Conservation (phyloP, 2,888 invertebrate species). For the Conus canariensis region DNA sequence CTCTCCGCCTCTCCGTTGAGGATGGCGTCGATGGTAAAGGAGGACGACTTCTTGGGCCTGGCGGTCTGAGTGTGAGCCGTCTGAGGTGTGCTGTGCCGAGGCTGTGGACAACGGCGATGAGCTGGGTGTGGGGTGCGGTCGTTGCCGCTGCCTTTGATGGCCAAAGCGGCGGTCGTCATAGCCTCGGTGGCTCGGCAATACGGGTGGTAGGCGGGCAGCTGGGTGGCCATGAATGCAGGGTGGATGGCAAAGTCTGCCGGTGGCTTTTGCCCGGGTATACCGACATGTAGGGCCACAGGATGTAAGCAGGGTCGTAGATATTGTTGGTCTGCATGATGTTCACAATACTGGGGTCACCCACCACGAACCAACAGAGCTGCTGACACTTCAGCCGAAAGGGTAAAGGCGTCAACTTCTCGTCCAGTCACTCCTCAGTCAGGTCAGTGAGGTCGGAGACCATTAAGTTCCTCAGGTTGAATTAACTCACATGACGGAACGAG, state of each 20-base stretch:
- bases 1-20: slow-evolving; percentile 58
- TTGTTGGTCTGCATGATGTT: slow-evolving; percentile 46
- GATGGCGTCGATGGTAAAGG: slow-evolving; percentile 72
- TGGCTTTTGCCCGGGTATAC: slow-evolving; percentile 55
- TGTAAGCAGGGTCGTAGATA: slow-evolving; percentile 44
- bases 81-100: neutral
- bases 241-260: slow-evolving; percentile 60
- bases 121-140: slow-evolving; percentile 11
- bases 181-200: slow-evolving; percentile 8
- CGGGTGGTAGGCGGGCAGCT: slow-evolving; percentile 45
- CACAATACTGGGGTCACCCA: too few relatives aligned
- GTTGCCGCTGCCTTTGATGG: slow-evolving; percentile 16
- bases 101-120: neutral
- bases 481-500: too few relatives aligned
- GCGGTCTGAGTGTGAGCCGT: slow-evolving; percentile 1
- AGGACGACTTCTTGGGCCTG: slow-evolving; percentile 52
- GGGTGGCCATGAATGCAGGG: slow-evolving; percentile 63
- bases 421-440: too few relatives aligned
- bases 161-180: slow-evolving; percentile 10
- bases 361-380: too few relatives aligned
- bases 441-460: too few relatives aligned
- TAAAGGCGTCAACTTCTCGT: too few relatives aligned
- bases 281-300: slow-evolving; percentile 55
- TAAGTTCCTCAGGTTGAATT: too few relatives aligned
- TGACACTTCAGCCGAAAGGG: too few relatives aligned